These are phyloP conservation scores for Heterotilapia buettikoferi DNA, from an alignment of 2,113 vertebrate species.

Conservation along the genomic window DNA sequence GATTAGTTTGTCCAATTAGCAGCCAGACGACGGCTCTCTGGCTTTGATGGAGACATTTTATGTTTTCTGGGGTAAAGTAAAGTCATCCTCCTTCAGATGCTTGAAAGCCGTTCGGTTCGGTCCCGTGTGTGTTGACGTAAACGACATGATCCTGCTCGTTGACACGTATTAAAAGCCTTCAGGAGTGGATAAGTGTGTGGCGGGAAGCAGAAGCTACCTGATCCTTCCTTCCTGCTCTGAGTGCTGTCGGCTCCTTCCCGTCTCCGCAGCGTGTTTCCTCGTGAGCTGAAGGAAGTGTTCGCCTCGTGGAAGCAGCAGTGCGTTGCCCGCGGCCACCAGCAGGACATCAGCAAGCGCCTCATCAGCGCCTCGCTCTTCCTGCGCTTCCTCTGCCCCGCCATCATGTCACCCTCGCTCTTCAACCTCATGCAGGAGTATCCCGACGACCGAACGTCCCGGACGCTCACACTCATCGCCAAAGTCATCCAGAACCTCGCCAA, in stretches of 20 bases:
- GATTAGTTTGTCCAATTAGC: neutral
- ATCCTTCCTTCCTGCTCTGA: neutral
- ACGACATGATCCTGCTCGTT: fast-evolving
- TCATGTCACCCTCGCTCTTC: slow-evolving; percentile 98
- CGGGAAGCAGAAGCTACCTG: neutral
- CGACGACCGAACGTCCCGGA: slow-evolving; percentile 87
- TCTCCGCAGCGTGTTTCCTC: slow-evolving; percentile 84
- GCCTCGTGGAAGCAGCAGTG: slow-evolving; percentile 93
- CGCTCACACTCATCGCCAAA: slow-evolving; percentile 93
- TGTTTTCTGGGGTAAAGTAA: fast-evolving
- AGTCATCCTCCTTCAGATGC: neutral
- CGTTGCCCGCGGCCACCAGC: slow-evolving; percentile 77
- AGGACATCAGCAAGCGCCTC: slow-evolving; percentile 88
- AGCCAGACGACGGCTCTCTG: neutral
- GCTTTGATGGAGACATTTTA: neutral
- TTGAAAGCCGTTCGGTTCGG: neutral
- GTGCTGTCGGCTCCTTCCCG: neutral
- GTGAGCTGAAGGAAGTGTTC: slow-evolving; percentile 95
- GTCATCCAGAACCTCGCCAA: slow-evolving; percentile 99
- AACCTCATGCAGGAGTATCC: slow-evolving; percentile 94
- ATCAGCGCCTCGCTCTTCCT: slow-evolving; percentile 95
- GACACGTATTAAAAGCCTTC: neutral
- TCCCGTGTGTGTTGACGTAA: neutral
- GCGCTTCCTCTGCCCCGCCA: slow-evolving; percentile 93
- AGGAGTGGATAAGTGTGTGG: neutral